These are phyloP conservation scores for Charina bottae DNA, from an alignment of 2,113 vertebrate genomes.

Conservation along the genomic window DNA sequence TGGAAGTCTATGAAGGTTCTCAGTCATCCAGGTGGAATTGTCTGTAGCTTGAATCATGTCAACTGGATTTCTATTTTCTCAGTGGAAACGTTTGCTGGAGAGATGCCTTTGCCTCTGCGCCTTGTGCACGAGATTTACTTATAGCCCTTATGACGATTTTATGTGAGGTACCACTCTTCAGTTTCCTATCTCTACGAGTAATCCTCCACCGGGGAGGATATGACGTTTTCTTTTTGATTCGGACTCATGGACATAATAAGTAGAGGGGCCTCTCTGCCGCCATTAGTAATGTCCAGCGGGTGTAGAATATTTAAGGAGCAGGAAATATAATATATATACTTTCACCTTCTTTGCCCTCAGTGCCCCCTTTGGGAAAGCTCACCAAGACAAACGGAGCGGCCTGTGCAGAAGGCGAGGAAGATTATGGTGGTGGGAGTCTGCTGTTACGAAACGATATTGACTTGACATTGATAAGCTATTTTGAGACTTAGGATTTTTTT, in stretches of 20 bases:
- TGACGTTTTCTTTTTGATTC: not conserved
- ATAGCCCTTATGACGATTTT: not conserved
- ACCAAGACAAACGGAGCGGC: not conserved
- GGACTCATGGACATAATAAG: not conserved
- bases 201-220: not conserved
- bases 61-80: too few relatives aligned
- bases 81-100: too few relatives aligned
- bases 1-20: too few relatives aligned
- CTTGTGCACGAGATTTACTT: too few relatives aligned
- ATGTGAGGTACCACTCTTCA: not conserved
- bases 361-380: too few relatives aligned
- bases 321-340: not conserved
- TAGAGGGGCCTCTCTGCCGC: not conserved
- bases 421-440: not conserved
- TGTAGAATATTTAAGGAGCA: not conserved
- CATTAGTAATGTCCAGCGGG: not conserved
- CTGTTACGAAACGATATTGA: not conserved
- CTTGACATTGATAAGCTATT: not conserved
- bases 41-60: too few relatives aligned
- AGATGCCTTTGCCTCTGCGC: too few relatives aligned
- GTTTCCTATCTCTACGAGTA: not conserved
- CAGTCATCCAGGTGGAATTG: too few relatives aligned
- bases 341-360: too few relatives aligned
- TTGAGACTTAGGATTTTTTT: not conserved
- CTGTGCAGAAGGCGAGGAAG: not conserved